A percentile compares a stretch with the other conserved stretches of the same genome.
phyloP scores from a whole-genome alignment of 2,888 invertebrate species.

The Perdita meconis region DNA sequence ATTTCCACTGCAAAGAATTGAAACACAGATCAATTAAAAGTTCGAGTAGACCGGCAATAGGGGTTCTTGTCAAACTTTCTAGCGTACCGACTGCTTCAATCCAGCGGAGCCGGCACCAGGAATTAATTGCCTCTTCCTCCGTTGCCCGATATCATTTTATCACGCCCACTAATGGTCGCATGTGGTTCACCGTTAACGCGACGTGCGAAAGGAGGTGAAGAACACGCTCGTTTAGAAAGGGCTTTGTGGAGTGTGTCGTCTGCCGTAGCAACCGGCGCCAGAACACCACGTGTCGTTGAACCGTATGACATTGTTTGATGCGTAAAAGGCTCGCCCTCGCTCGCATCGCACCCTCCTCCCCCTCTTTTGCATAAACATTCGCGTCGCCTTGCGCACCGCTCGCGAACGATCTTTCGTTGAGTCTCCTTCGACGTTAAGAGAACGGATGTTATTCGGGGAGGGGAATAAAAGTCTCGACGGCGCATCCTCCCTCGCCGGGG shows the following conservation, averaged over 20 bases:
- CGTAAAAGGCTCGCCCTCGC: conserved; percentile 55
- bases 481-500: not conserved
- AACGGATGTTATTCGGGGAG: conserved; percentile 52
- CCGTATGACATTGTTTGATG: conserved; percentile 67
- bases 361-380: conserved; percentile 68
- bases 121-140: conserved; percentile 20
- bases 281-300: conserved; percentile 66
- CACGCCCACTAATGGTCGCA: conserved; percentile 41
- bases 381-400: conserved; percentile 40
- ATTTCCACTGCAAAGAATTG: too few relatives aligned
- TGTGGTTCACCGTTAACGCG: conserved; percentile 8
- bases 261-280: conserved; percentile 53
- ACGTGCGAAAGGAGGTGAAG: conserved; percentile 41
- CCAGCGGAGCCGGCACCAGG: not conserved
- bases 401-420: conserved; percentile 32
- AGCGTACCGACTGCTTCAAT: too few relatives aligned
- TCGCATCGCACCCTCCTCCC: conserved; percentile 38
- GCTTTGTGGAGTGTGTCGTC: conserved; percentile 55
- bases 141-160: conserved; percentile 15
- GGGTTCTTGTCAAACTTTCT: too few relatives aligned
- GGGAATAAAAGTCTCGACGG: conserved; percentile 49
- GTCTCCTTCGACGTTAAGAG: conserved; percentile 19
- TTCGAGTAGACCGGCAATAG: too few relatives aligned
- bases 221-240: conserved; percentile 45
- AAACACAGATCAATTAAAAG: too few relatives aligned